Percentiles rank a stretch among this genome's conserved stretches.
Evolutionary conservation across 2,888 invertebrate genomes (phyloP).

Genomic region (Xylota sylvarum): DNA sequence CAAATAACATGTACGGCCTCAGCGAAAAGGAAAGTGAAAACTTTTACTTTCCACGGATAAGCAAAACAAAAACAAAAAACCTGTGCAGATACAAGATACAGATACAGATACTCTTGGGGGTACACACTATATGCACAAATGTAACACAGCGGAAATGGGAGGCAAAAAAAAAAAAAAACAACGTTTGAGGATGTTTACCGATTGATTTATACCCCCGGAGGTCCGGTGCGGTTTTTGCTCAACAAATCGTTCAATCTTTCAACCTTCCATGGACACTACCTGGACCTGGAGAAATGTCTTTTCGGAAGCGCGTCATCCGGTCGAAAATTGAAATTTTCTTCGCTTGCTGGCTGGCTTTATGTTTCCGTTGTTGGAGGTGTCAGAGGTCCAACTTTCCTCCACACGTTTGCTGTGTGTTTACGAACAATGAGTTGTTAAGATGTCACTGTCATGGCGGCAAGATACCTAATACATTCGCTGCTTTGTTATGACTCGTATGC

Average conservation of each 20-base stretch:
- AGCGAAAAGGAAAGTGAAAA: constrained; percentile 76
- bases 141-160: constrained; percentile 70
- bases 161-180: constrained; percentile 31
- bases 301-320: constrained; percentile 32
- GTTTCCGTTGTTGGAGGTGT: constrained; percentile 61
- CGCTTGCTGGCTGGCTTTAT: not conserved
- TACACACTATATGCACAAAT: constrained; percentile 54
- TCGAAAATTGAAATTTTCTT: constrained; percentile 32
- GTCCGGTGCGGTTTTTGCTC: constrained; percentile 16
- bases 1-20: constrained; percentile 51
- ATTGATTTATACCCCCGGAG: constrained; percentile 48
- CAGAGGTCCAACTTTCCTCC: constrained; percentile 66
- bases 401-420: constrained; percentile 37
- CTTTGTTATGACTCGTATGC: constrained; percentile 28
- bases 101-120: not conserved
- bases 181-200: constrained; percentile 53
- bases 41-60: constrained; percentile 69
- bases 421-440: constrained; percentile 47
- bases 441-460: constrained; percentile 45
- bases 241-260: constrained; percentile 24
- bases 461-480: not conserved
- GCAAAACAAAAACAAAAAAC: constrained; percentile 21
- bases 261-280: constrained; percentile 45
- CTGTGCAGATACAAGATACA: constrained; percentile 5
- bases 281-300: constrained; percentile 16